Percentiles rank a stretch among this genome's conserved stretches.
Evolutionary conservation across 1,140 invertebrate genomes (phyloP).

Genomic region (Pseudoatta argentina): DNA sequence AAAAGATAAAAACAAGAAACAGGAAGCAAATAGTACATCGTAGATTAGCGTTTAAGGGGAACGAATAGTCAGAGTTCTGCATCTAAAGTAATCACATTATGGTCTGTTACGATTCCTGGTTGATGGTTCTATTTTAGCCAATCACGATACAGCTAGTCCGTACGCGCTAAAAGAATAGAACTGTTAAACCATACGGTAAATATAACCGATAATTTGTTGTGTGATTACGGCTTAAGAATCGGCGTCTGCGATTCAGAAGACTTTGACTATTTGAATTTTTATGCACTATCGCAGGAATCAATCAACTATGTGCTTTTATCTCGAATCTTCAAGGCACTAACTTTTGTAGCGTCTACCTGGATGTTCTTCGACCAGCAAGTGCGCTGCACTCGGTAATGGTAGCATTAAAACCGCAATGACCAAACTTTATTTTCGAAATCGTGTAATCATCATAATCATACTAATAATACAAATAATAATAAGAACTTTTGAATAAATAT

Average conservation of each 20-base stretch:
- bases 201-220: no score
- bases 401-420: slow-evolving; percentile 75
- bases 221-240: neutral
- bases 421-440: slow-evolving; percentile 68
- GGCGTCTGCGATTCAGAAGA: neutral
- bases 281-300: neutral
- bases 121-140: no score
- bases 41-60: neutral
- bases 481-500: slow-evolving; percentile 29
- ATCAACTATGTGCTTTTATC: neutral
- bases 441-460: slow-evolving; percentile 41
- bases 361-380: slow-evolving; percentile 59
- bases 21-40: no score
- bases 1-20: no score
- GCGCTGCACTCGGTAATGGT: slow-evolving; percentile 68
- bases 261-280: slow-evolving; percentile 3
- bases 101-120: no score
- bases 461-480: slow-evolving; percentile 39
- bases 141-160: no score
- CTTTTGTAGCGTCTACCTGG: slow-evolving; percentile 56
- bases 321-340: slow-evolving; percentile 33
- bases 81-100: neutral
- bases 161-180: no score
- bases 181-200: no score
- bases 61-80: neutral